A percentile compares a stretch with the other conserved stretches of the same genome.
These are phyloP conservation scores for Heliangelus exortis DNA, from an alignment of 2,797 vertebrate species.

Conservation along the genomic window DNA sequence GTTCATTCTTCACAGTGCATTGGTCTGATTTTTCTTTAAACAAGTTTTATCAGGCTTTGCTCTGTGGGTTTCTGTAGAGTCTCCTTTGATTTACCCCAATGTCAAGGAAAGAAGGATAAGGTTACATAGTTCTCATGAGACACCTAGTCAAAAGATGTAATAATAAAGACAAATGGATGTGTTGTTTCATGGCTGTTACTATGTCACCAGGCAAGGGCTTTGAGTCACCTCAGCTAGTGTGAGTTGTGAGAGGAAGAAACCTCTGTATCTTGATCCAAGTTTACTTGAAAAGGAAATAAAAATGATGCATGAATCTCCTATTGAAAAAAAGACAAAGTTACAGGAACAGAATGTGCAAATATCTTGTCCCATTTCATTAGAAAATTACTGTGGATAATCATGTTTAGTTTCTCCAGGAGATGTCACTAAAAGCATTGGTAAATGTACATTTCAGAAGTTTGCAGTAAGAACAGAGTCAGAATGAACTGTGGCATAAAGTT, in stretches of 20 bases:
- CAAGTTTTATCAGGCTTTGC: neutral
- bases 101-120: neutral
- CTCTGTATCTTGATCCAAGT: neutral
- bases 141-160: neutral
- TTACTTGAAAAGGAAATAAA: conserved; percentile 15
- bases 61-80: neutral
- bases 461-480: neutral
- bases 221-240: neutral
- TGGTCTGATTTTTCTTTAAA: neutral
- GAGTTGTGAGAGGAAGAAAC: neutral
- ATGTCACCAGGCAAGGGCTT: neutral
- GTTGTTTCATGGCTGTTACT: neutral
- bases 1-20: neutral
- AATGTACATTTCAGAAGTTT: conserved; percentile 18
- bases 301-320: neutral
- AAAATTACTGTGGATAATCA: neutral
- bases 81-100: neutral
- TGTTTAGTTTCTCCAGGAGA: conserved; percentile 58
- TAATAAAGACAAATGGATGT: conserved; percentile 16
- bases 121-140: neutral
- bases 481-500: neutral
- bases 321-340: conserved; percentile 10
- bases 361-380: neutral
- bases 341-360: neutral
- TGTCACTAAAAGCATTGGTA: conserved; percentile 50